Base-by-base conservation (phyloP, 1,140 invertebrate genomes). In the Doryteuthis pealeii region DNA sequence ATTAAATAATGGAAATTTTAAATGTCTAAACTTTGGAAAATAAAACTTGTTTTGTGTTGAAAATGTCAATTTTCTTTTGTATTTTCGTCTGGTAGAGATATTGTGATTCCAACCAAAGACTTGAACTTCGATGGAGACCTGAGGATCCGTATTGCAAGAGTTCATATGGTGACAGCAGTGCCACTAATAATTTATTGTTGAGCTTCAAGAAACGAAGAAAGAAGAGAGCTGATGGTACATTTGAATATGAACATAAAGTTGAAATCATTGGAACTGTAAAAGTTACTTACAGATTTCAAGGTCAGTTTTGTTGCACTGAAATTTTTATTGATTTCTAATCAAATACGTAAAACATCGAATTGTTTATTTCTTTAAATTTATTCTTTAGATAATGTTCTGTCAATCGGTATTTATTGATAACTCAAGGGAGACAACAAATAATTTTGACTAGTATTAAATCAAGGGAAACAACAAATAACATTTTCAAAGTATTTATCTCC, bases 61-160 rank as follows among this genome's bases (percentile, higher is more conserved):
- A n/a, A n/a, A n/a, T n/a, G n/a, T n/a, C n/a, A n/a, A n/a, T n/a
- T 2, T n/a, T 12, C 18, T 62, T 18, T 62, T 62, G 10, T 5
- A 15, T 28, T 71, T 70, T 45, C 31, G 69, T 54, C 71, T 32
- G 71, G 26, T 32, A 82, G 81, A 66, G 75, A 12, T 80, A 79
- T 73, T 67, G 35, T 18, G 72, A 88, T 76, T 79, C 89, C 73
- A 93, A 92, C 76, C 90, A 92, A 78, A 90, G 93, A 74, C 82
- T 97, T 74, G 92, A 94, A 80, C 82, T 97, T 4, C 88, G 90
- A 49, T 97, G 94, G 85, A 91, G 95, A 81, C 94, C 94, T 1
- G 89, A 93, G n/a, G 95, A 96, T 89, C 89, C 91, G n/a, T 96
- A 91, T 85, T 92, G 93, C 78, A 96, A 96, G 85, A 92, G 94